phyloP scores from a whole-genome alignment of 2,797 vertebrate genomes.

The Babyrousa celebensis region DNA sequence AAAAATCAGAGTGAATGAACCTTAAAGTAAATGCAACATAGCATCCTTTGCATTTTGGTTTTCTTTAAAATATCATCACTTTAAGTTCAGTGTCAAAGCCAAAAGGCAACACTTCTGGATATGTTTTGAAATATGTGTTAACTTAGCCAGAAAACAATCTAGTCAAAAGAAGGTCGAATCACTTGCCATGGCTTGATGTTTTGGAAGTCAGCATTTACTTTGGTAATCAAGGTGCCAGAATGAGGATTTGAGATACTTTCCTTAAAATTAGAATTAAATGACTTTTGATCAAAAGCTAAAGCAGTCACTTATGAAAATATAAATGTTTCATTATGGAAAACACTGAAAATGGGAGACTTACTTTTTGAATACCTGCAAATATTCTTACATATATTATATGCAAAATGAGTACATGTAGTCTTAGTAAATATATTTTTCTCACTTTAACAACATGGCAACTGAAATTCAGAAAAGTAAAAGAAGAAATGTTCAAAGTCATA shows the following conservation, averaged over 20 bases:
- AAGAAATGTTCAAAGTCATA: neutral
- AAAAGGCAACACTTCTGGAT: slow-evolving; percentile 68
- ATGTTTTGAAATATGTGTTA: slow-evolving; percentile 73
- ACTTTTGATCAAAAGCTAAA: slow-evolving; percentile 27
- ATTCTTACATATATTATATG: slow-evolving; percentile 17
- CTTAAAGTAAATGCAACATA: slow-evolving; percentile 81
- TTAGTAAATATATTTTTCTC: neutral
- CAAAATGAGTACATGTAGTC: neutral
- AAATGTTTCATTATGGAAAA: slow-evolving; percentile 1
- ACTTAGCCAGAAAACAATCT: slow-evolving; percentile 73
- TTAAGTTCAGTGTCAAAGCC: slow-evolving; percentile 68
- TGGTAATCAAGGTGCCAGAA: neutral
- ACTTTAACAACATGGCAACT: neutral
- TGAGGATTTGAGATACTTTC: neutral
- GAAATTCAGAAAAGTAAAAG: neutral
- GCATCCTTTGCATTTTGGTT: slow-evolving; percentile 80
- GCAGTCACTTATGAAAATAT: slow-evolving; percentile 7
- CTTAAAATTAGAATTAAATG: slow-evolving; percentile 36
- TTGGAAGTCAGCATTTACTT: slow-evolving; percentile 23
- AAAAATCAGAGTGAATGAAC: slow-evolving; percentile 85
- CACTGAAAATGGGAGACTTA: slow-evolving; percentile 5
- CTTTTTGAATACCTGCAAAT: slow-evolving; percentile 39
- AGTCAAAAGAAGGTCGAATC: slow-evolving; percentile 15
- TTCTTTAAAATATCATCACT: slow-evolving; percentile 83
- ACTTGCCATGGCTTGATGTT: neutral